A percentile compares a stretch with the other conserved stretches of the same genome.
These are phyloP conservation scores for Emydoidea blandingii DNA, from an alignment of 2,797 vertebrate species.

Conservation along the genomic window DNA sequence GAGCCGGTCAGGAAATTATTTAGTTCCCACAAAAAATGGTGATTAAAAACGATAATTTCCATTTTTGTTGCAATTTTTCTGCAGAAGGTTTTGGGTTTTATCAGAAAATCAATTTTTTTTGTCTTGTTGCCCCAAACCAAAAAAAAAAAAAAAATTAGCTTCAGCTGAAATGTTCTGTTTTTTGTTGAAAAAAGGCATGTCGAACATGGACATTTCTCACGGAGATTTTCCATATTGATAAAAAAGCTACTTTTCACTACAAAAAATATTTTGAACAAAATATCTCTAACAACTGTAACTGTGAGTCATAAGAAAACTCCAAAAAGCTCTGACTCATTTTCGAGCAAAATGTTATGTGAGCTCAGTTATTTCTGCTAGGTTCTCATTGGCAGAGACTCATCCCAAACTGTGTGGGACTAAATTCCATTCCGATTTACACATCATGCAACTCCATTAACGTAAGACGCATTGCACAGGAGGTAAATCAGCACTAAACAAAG, in stretches of 20 bases:
- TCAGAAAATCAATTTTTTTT: not conserved
- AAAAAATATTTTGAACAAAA: not conserved
- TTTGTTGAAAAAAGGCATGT: not conserved
- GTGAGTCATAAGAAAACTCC: not conserved
- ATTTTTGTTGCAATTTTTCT: not conserved
- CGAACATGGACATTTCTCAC: not conserved
- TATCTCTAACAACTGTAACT: not conserved
- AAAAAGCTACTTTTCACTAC: not conserved
- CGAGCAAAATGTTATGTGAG: not conserved
- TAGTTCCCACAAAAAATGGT: accelerated
- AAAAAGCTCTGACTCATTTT: not conserved
- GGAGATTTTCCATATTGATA: not conserved
- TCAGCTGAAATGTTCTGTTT: not conserved
- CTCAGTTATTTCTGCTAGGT: not conserved
- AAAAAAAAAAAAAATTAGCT: too few species aligned
- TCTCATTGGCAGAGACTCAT: not conserved
- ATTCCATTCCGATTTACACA: not conserved
- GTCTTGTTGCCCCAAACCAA: not conserved
- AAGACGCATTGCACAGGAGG: not conserved
- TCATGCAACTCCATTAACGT: not conserved
- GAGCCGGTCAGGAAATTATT: not conserved
- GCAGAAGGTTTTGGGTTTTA: not conserved
- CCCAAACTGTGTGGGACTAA: not conserved
- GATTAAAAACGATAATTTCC: not conserved
- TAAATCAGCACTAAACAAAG: not conserved